Evolutionary conservation across 2,888 invertebrate species (phyloP).

Genomic region (Cryptocheilus praepositus): DNA sequence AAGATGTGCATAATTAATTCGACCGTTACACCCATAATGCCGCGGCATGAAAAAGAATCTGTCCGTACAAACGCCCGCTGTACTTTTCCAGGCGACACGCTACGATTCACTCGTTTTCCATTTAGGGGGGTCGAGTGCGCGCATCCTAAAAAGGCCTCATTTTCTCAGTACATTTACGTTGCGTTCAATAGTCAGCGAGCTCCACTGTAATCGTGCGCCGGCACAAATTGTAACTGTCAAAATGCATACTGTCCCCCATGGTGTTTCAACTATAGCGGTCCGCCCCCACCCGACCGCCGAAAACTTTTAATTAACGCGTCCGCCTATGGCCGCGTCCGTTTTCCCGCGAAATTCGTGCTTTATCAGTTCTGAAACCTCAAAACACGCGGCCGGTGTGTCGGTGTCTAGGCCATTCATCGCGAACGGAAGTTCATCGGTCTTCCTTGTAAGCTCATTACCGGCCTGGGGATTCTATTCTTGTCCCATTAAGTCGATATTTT

Average conservation of each 20-base stretch:
- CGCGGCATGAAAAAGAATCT: too few species aligned
- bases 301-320: constrained; percentile 46
- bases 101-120: too few species aligned
- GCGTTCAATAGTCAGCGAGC: background rate
- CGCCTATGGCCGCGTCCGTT: constrained; percentile 9
- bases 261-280: constrained; percentile 31
- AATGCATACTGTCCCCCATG: background rate
- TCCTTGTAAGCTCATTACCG: constrained; percentile 5
- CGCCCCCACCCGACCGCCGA: constrained; percentile 24
- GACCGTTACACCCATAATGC: too few species aligned
- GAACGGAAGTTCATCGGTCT: constrained; percentile 1
- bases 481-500: too few species aligned
- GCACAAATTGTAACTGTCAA: constrained; percentile 25
- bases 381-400: background rate
- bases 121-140: background rate
- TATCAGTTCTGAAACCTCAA: background rate
- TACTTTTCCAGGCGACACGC: too few species aligned
- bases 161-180: constrained; percentile 10
- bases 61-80: too few species aligned
- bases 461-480: too few species aligned
- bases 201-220: background rate
- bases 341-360: background rate
- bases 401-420: background rate
- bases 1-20: too few species aligned
- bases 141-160: background rate